Evolutionary conservation across 2,113 vertebrate species (phyloP).

Genomic region (Rhegmatorhina hoffmannsi): DNA sequence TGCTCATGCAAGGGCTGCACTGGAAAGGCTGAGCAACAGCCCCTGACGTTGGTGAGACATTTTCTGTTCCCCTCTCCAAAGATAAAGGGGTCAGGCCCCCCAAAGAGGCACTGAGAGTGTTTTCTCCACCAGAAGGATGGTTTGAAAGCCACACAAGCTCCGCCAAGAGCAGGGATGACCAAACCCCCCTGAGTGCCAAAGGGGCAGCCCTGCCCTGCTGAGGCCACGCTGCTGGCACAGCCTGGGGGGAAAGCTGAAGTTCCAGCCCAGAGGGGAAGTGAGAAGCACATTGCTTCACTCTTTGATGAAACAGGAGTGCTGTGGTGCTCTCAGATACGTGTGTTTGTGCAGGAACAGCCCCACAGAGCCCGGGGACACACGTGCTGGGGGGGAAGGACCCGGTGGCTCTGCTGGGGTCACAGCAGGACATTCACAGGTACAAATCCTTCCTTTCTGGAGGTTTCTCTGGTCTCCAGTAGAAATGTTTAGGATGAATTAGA

Average conservation of each 20-base stretch:
- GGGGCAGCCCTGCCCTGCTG: not conserved
- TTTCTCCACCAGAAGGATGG: not conserved
- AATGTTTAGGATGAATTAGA: not conserved
- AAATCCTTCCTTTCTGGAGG: not conserved
- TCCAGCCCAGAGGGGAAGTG: not conserved
- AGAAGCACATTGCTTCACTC: not conserved
- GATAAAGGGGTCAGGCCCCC: not conserved
- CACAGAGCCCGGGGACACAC: accelerated
- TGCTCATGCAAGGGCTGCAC: not conserved
- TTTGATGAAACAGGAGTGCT: not conserved
- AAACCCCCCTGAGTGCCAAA: not conserved
- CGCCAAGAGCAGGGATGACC: not conserved
- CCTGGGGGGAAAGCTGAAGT: not conserved
- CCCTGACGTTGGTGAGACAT: accelerated
- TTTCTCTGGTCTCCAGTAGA: not conserved
- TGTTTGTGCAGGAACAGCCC: not conserved
- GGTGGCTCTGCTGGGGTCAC: not conserved
- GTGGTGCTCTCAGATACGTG: not conserved
- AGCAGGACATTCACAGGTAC: not conserved
- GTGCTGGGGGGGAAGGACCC: not conserved
- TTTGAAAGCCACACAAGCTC: not conserved
- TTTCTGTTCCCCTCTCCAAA: not conserved
- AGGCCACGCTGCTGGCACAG: not conserved
- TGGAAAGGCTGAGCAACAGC: not conserved
- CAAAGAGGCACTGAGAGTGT: not conserved